phyloP scores from a whole-genome alignment of 2,797 vertebrate genomes.

The Pristis pectinata region DNA sequence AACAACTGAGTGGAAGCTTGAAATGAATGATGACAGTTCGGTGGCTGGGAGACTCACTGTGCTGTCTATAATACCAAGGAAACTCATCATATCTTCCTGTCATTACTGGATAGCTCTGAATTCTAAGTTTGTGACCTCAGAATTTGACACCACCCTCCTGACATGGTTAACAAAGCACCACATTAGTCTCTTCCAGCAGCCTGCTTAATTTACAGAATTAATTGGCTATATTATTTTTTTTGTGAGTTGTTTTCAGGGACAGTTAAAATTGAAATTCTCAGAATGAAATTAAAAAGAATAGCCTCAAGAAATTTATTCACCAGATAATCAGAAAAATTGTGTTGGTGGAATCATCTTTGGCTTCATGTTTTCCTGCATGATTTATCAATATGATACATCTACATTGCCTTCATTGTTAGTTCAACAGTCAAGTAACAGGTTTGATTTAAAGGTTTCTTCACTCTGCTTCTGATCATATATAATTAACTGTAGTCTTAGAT shows the following conservation, averaged over 20 bases:
- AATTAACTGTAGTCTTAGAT: neutral
- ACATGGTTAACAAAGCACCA: neutral
- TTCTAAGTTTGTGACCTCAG: neutral
- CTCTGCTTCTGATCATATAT: neutral
- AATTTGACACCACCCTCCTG: neutral
- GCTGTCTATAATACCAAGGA: neutral
- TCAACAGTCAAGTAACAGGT: neutral
- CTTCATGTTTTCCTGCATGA: neutral
- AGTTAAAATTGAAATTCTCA: neutral
- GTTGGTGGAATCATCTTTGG: neutral
- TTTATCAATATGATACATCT: neutral
- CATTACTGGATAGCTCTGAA: neutral
- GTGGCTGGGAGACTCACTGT: neutral
- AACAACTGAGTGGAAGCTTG: neutral
- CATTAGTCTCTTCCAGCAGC: neutral
- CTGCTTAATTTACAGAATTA: neutral
- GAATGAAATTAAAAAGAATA: neutral
- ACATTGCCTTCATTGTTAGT: neutral
- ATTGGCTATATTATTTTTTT: neutral
- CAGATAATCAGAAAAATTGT: neutral
- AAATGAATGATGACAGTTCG: neutral
- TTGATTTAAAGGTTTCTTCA: neutral
- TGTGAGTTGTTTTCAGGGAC: neutral
- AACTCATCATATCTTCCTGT: neutral
- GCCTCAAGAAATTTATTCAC: neutral